A percentile compares a stretch with the other conserved stretches of the same genome.
Conservation (phyloP, 2,113 vertebrate species). For the Ploceus nigricollis region DNA sequence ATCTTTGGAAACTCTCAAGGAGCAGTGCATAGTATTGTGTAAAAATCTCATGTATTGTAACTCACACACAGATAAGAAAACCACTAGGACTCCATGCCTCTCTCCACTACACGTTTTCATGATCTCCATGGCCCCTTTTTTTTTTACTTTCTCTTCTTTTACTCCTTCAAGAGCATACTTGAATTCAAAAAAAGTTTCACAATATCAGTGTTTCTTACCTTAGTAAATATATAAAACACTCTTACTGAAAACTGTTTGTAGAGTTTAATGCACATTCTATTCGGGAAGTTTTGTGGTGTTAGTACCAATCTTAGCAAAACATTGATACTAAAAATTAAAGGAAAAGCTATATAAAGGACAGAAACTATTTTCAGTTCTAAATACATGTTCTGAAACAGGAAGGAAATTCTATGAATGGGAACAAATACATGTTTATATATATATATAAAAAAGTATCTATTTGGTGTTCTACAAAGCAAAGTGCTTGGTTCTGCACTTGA, state of each 20-base stretch:
- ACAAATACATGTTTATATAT: neutral
- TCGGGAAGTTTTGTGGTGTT: neutral
- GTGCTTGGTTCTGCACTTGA: neutral
- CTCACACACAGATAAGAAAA: neutral
- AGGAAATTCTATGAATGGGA: neutral
- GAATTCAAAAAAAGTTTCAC: neutral
- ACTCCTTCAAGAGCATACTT: neutral
- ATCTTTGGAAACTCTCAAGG: neutral
- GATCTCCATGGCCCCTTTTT: neutral
- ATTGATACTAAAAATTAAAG: neutral
- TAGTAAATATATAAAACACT: neutral
- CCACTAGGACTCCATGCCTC: neutral
- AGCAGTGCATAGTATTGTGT: neutral
- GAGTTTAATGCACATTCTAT: neutral
- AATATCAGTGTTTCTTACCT: fast-evolving
- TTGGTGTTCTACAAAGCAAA: neutral
- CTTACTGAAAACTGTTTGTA: neutral
- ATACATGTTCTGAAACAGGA: neutral
- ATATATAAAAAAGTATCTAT: neutral
- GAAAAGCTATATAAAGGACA: neutral
- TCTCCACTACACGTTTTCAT: neutral
- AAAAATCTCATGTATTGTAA: neutral
- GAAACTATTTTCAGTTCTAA: neutral
- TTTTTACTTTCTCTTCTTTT: neutral
- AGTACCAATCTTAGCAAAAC: neutral